These are phyloP conservation scores for Drosophila emarginata DNA, from an alignment of 2,888 invertebrate species.

Conservation along the genomic window DNA sequence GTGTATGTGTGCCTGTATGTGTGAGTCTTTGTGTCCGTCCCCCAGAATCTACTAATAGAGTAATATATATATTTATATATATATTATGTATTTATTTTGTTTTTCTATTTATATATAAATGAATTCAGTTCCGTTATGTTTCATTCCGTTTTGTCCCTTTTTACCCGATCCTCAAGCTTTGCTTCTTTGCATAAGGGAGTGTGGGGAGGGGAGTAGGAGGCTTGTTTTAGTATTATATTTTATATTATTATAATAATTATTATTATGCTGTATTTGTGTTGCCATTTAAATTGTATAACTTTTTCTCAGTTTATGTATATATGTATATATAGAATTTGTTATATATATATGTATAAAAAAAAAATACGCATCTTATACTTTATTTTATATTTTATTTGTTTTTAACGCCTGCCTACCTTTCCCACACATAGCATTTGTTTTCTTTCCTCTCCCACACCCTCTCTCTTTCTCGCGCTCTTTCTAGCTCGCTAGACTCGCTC, in stretches of 20 bases:
- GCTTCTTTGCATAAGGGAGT: conserved; percentile 2
- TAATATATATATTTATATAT: too few species aligned
- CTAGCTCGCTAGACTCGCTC: background rate
- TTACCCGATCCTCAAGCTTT: background rate
- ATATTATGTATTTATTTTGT: background rate
- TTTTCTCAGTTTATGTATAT: conserved; percentile 25
- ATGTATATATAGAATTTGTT: conserved; percentile 29
- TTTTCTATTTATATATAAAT: background rate
- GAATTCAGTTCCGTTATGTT: background rate
- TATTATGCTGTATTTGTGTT: conserved; percentile 13
- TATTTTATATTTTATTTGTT: conserved; percentile 1
- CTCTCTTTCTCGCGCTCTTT: conserved; percentile 7
- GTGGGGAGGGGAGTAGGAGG: background rate
- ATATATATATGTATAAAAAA: conserved; percentile 36
- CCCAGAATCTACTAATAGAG: background rate
- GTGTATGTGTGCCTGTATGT: background rate
- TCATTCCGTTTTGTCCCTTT: background rate
- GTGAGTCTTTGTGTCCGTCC: background rate
- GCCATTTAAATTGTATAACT: conserved; percentile 5
- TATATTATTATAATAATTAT: conserved; percentile 21
- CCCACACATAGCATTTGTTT: background rate
- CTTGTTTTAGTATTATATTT: conserved; percentile 9
- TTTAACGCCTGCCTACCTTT: background rate
- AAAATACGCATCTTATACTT: background rate
- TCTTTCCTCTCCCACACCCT: background rate